Evolutionary conservation across 2,888 invertebrate species (phyloP), one percentile per base, ranked within the genome.

Genomic region (Drosophila austrosaltans): DNA sequence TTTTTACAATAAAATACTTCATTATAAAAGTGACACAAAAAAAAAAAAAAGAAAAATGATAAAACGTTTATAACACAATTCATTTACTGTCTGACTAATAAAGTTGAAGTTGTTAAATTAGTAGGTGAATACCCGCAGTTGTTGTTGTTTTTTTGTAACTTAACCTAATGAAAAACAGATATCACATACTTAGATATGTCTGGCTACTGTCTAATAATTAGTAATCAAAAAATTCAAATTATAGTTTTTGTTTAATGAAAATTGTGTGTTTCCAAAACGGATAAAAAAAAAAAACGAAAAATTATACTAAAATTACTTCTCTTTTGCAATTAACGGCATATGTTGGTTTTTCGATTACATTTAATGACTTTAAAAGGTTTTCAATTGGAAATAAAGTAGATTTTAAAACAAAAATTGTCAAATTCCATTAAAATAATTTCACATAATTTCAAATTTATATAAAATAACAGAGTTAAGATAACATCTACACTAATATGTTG

Each of bases 1-100:
- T 61, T 32, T 48, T 48, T 48, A 61, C 36, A 16, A 22, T 48
- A 48, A 39, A 61, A 30, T 53, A 32, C 30, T 39, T 48, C 22
- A 20, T 32, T 25, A 30, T 10, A 36, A 61, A 61, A 20, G 16
- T 44, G 10, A 16, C 44, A 36, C 8, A 44, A 10, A 61, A 30
- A 10, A 59, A n/a, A 48, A 48, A 48, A 48, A 44, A 20, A 44
- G 7, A 44, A 5, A 44, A 1, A 42, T 16, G 16, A 42, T 16
- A 44, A 48, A 48, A 48, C 22, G 22, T 48, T 48, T 48, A 48
- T 10, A 48, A 16, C 8, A 48, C 10, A 48, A 48, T 8, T 48
- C 48, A 48, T 48, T 48, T 12, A 48, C 12, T 12, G 48, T 48
- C 48, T 48, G 25, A 25, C 25, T 25, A 48, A 48, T 22, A 22